Base-by-base conservation (phyloP, 2,888 invertebrate species). In the Torymus auratus region DNA sequence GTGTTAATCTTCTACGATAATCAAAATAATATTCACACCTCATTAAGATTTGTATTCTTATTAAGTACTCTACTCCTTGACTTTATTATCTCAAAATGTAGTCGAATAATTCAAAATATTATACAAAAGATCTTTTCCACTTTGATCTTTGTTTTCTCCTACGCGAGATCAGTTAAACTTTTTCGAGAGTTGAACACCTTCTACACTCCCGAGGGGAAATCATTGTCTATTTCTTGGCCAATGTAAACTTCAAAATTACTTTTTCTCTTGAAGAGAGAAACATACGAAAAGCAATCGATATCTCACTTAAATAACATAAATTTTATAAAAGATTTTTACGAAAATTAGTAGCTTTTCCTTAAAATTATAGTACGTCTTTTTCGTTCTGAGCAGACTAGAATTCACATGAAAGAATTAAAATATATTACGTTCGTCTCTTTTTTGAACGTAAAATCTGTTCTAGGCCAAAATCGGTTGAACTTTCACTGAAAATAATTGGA, bases 161-260 rank as follows among this genome's bases (percentile, higher is more conserved):
- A 4, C 60, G 71, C 68, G 62, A 77, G 81, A 77, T 76, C 72
- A 68, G 72, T 76, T 80, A 52, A 68, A 77, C 68, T 80, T 77
- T 81, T 69, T 67, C 61, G 28, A 67, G 52, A 72, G 78, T 76
- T 72, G 14, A 14, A n/a, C 55, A 17, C 17, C 72, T 14, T 10
- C 7, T 53, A 55, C 14, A 14, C 10, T 20, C 80, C 15, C 61
- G 50, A 23, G 80, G 65, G 56, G 60, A 70, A 67, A 60, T 62
- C 76, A 28, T 20, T n/a, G 28, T 41, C 68, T 58, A 20, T 61
- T 23, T 61, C 64, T 58, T 53, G 61, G 15, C 68, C 17, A 53
- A 56, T 15, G 61, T 56, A 64, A 81, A 77, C 62, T 81, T 69
- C 58, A 76, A 77, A 77, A 77, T 77, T 64, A 55, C 69, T 69